Evolutionary conservation across 1,140 invertebrate genomes (phyloP).

Genomic region (Pogonomyrmex californicus): DNA sequence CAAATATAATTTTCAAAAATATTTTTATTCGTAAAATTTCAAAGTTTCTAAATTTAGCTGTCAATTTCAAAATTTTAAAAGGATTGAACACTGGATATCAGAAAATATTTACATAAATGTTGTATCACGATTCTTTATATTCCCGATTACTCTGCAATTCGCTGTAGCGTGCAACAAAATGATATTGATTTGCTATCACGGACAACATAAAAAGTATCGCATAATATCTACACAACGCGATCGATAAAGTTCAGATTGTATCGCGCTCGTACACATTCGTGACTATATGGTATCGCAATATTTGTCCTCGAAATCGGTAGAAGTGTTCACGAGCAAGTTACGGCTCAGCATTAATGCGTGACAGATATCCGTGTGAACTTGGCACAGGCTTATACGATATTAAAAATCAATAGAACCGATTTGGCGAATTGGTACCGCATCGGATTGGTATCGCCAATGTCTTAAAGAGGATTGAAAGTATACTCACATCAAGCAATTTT

Average conservation of each 20-base stretch:
- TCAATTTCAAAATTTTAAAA: background rate
- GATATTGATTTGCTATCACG: constrained; percentile 14
- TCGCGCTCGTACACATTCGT: constrained; percentile 21
- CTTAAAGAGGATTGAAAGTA: background rate
- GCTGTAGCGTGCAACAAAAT: background rate
- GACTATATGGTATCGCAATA: background rate
- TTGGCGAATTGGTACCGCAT: constrained; percentile 66
- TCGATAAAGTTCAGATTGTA: constrained; percentile 40
- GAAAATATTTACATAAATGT: background rate
- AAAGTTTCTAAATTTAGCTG: background rate
- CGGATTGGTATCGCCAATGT: constrained; percentile 57
- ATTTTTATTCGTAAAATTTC: background rate
- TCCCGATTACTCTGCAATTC: constrained; percentile 1
- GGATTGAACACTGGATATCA: background rate
- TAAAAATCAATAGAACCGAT: constrained; percentile 74
- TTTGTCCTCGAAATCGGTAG: constrained; percentile 40
- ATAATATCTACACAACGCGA: constrained; percentile 5
- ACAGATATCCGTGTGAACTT: constrained; percentile 69
- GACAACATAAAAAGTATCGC: background rate
- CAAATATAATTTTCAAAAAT: background rate
- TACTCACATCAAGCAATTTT: background rate
- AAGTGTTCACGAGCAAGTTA: constrained; percentile 32
- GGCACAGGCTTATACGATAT: constrained; percentile 67
- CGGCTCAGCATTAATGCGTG: constrained; percentile 54
- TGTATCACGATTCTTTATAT: background rate